Evolutionary conservation across 2,888 invertebrate species (phyloP), one percentile per base, ranked within the genome.

Genomic region (Xanthorhoe designata): DNA sequence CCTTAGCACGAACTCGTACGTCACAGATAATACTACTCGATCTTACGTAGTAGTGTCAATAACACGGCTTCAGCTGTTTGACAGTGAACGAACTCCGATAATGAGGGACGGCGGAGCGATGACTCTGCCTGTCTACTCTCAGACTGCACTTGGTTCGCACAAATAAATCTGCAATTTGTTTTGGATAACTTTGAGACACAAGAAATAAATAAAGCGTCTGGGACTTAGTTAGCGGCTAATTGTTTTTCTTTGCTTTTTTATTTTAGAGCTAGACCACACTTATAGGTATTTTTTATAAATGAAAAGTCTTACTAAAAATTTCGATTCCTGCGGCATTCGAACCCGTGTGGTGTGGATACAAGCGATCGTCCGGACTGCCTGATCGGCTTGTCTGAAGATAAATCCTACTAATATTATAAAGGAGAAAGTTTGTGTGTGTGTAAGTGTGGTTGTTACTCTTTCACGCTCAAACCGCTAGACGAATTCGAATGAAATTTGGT

Each of bases 61-160:
- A 73, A 67, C 72, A 64, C 38, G 55, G 54, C 61, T 53, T 57
- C 72, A 70, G 74, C 68, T 73, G 73, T 73, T 70, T 68, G 73
- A 64, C 71, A 71, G 74, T 70, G 74, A 73, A 74, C 64, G 74
- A 74, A 74, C 74, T 67, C 71, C 62, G 73, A 71, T 74, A 70
- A 67, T 69, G 65, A 51, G 70, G 72, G 70, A 74, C 74, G 68
- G 64, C 73, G 71, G 71, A 53, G 62, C 69, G 57, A 55, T 66
- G 69, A 71, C 70, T 67, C 61, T 67, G 59, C 59, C 60, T 70
- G 69, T 70, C 70, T 68, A 62, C 47, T 53, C 54, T 59, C 53
- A 57, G 62, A 62, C 66, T 66, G 66, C 66, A 62, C 45, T 57
- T 47, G 24, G 53, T 61, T 66, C 61, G n/a, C 53, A 55, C 38